Evolutionary conservation across 2,888 invertebrate genomes (phyloP), one percentile per base, ranked within the genome.

Genomic region (Sylvicola fuscatus): DNA sequence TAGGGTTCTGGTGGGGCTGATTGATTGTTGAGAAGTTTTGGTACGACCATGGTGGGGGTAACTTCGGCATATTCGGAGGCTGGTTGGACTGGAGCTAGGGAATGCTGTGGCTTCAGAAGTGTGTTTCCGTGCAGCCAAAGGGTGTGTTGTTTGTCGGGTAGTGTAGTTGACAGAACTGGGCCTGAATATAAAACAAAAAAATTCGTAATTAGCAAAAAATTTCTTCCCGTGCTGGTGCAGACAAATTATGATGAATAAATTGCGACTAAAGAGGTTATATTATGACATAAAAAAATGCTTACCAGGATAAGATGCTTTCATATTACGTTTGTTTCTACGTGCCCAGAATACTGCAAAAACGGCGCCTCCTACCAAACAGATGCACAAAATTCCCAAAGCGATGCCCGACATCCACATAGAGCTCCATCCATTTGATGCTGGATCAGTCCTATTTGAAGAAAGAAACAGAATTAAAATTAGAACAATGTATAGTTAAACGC

Each of bases 1-100:
- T 49, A 49, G 0, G 48, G 48, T 35, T 49, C 47, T n/a, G 47
- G 48, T 31, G 47, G 47, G 13, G 47, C 38, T n/a, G 41, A 37
- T n/a, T 31, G 11, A 29, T 26, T 26, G 10, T n/a, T 27, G 8
- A 21, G 21, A 21, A 14, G 21, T 30, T 33, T 37, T 26, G 33
- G 37, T 14, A 37, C 27, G 16, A 21, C 21, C 21, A 37, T 37
- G 11, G 29, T 35, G 31, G 43, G 44, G 7, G 44, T 41, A 4
- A 46, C 40, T 37, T 46, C 47, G 5, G 45, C 47, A 29, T 47
- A 47, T 38, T 49, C 48, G 2, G 48, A 45, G 10, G 41, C 40
- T 7, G 44, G 38, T 30, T 45, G 41, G 8, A 45, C 44, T 14
- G 44, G 43, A 3, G 45, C 42, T 36, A 45, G 43, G 3, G 45